These are phyloP conservation scores for Macroglossus sobrinus DNA, from an alignment of 2,113 vertebrate species.

Conservation along the genomic window DNA sequence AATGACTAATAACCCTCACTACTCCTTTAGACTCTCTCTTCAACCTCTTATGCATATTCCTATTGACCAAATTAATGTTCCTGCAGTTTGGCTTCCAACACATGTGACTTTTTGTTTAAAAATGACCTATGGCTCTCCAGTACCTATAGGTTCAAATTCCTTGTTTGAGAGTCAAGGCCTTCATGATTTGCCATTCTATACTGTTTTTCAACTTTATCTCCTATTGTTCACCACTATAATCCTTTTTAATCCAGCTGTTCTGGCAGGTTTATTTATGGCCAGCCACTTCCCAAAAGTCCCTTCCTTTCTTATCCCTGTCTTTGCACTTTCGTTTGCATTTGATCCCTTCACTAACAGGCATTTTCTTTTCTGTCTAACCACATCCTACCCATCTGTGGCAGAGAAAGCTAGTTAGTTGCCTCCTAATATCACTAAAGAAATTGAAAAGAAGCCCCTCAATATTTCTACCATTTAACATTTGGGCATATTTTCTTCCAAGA, in stretches of 20 bases:
- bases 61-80: neutral
- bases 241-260: neutral
- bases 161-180: neutral
- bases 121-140: neutral
- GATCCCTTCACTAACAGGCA: neutral
- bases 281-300: neutral
- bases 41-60: neutral
- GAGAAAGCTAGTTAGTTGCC: neutral
- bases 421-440: neutral
- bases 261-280: neutral
- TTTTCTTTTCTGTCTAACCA: neutral
- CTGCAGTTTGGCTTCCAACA: neutral
- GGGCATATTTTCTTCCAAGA: neutral
- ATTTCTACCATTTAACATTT: neutral
- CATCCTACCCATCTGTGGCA: neutral
- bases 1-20: neutral
- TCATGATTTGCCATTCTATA: neutral
- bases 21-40: neutral
- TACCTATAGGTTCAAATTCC: neutral
- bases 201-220: neutral
- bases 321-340: neutral
- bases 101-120: neutral
- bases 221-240: neutral
- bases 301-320: neutral
- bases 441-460: neutral